Conservation (phyloP, 2,113 vertebrate species). For the Vidua macroura region DNA sequence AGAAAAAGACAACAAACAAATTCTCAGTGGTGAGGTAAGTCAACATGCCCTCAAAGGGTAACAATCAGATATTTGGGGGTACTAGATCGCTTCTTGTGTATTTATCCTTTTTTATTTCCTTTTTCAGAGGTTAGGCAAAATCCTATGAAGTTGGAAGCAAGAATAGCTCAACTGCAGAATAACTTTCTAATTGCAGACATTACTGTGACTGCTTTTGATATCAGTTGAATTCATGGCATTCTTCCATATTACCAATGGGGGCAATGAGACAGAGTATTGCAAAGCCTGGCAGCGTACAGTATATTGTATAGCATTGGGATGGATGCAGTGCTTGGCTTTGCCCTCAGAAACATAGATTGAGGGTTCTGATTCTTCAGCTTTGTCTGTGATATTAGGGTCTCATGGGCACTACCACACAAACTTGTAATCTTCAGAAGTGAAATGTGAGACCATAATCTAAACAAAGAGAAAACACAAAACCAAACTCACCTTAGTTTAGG, state of each 20-base stretch:
- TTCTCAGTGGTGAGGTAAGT: neutral
- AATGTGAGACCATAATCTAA: neutral
- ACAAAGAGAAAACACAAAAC: neutral
- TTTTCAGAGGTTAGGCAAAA: neutral
- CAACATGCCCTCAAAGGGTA: neutral
- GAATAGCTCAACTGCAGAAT: neutral
- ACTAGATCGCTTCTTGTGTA: neutral
- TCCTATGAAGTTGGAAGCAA: neutral
- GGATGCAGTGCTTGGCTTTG: neutral
- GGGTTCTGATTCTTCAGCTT: neutral
- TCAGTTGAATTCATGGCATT: neutral
- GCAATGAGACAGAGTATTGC: neutral
- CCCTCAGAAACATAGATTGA: neutral
- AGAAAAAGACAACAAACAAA: neutral
- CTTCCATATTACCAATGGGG: neutral
- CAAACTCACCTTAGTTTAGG: neutral
- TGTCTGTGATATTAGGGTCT: neutral
- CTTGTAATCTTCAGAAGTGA: neutral
- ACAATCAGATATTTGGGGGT: neutral
- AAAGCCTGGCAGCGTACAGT: neutral
- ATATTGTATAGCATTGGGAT: neutral
- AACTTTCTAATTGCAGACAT: conserved; percentile 3
- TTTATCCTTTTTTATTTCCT: neutral
- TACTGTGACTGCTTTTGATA: neutral
- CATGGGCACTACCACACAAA: neutral